Percentiles rank a stretch among this genome's conserved stretches.
These are phyloP conservation scores for Amorpha juglandis DNA, from an alignment of 2,888 invertebrate genomes.

Conservation along the genomic window DNA sequence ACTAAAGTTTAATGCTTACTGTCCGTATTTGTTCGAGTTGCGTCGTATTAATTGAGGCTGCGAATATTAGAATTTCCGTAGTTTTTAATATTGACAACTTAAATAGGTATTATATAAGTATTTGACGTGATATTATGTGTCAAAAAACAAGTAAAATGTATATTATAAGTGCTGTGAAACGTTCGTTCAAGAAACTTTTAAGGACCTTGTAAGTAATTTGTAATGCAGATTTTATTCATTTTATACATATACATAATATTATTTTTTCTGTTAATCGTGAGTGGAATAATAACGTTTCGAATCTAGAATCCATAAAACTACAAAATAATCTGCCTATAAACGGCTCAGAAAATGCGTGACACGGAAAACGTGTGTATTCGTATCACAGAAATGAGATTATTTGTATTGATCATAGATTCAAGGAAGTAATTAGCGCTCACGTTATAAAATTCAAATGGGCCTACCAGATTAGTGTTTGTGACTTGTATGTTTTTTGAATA, in stretches of 20 bases:
- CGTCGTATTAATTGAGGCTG: neutral
- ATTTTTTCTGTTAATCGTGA: neutral
- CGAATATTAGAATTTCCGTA: neutral
- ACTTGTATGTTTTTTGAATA: neutral
- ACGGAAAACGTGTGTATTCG: neutral
- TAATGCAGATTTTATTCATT: neutral
- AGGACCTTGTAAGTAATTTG: slow-evolving; percentile 59
- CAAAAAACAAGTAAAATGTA: slow-evolving; percentile 36
- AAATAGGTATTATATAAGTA: neutral
- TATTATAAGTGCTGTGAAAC: slow-evolving; percentile 51
- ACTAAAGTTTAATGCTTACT: neutral
- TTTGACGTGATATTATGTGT: slow-evolving; percentile 18
- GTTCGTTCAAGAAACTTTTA: slow-evolving; percentile 59
- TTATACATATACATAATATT: neutral
- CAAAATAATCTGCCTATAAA: neutral
- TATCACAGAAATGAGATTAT: neutral
- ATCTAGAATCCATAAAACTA: too few species aligned
- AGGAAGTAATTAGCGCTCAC: slow-evolving; percentile 15
- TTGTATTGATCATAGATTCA: neutral
- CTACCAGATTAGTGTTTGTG: neutral
- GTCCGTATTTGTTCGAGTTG: neutral
- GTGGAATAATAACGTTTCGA: neutral
- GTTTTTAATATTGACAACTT: neutral
- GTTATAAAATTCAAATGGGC: neutral
- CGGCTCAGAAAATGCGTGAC: neutral